A percentile compares a stretch with the other conserved stretches of the same genome.
Evolutionary conservation across 2,113 vertebrate genomes (phyloP).

Genomic region (Willisornis vidua): DNA sequence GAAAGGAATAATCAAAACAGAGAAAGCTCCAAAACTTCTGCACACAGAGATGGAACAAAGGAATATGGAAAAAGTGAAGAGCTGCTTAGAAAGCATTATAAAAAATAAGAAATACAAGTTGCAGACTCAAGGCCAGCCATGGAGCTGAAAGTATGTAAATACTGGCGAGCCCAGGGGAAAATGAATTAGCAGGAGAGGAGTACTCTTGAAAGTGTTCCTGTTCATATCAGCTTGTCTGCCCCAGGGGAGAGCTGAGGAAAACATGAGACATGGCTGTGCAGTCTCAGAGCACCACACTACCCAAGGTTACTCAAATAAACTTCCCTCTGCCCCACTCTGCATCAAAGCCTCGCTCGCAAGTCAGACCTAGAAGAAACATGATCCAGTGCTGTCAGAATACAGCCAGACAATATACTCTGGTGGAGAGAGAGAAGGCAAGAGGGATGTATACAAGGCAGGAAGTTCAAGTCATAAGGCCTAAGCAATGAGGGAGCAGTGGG

Average conservation of each 20-base stretch:
- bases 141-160: constrained; percentile 48
- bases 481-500: background rate
- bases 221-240: background rate
- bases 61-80: background rate
- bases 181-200: constrained; percentile 4
- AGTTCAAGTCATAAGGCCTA: background rate
- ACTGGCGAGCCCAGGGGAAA: background rate
- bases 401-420: background rate
- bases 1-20: background rate
- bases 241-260: background rate
- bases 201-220: background rate
- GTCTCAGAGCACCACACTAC: background rate
- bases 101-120: background rate
- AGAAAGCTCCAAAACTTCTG: background rate
- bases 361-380: background rate
- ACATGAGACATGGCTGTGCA: background rate
- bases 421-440: background rate
- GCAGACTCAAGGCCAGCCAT: background rate
- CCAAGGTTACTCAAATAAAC: constrained; percentile 12
- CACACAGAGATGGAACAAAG: background rate
- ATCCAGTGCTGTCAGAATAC: background rate
- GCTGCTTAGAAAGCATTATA: background rate
- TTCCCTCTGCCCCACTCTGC: background rate
- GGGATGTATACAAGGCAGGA: background rate
- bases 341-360: background rate